Evolutionary conservation across 2,797 vertebrate species (phyloP).

Genomic region (Acomys russatus): DNA sequence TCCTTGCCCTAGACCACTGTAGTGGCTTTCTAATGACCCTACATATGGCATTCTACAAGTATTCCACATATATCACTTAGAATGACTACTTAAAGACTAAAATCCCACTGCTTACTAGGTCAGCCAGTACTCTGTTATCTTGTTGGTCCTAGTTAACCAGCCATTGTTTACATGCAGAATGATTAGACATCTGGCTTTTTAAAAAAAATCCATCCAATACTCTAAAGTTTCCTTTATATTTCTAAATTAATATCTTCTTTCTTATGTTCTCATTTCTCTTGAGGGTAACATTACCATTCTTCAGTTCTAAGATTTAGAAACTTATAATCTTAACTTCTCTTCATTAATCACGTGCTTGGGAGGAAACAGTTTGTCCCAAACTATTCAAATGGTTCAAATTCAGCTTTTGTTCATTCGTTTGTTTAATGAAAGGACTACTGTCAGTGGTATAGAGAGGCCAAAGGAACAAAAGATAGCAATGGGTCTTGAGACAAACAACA

Average conservation of each 20-base stretch:
- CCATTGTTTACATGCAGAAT: background rate
- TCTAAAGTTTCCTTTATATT: conserved; percentile 1
- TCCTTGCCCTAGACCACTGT: background rate
- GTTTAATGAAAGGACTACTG: background rate
- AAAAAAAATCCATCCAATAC: background rate
- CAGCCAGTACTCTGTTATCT: background rate
- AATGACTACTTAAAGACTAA: background rate
- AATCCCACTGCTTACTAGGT: background rate
- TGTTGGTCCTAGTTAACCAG: background rate
- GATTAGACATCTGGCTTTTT: background rate
- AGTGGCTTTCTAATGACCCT: background rate
- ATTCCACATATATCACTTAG: background rate
- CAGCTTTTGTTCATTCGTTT: background rate
- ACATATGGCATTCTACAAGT: background rate
- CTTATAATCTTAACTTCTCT: background rate
- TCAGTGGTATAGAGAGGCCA: background rate
- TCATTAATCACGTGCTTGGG: background rate
- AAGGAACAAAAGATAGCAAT: background rate
- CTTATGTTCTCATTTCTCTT: conserved; percentile 24
- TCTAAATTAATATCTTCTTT: background rate
- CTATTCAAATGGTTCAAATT: background rate
- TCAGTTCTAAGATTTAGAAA: conserved; percentile 2
- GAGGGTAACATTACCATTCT: background rate
- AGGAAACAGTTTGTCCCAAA: background rate
- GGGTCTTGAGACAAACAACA: background rate